These are phyloP conservation scores for Cyprinus carpio DNA, from an alignment of 2,113 vertebrate genomes.

Conservation along the genomic window DNA sequence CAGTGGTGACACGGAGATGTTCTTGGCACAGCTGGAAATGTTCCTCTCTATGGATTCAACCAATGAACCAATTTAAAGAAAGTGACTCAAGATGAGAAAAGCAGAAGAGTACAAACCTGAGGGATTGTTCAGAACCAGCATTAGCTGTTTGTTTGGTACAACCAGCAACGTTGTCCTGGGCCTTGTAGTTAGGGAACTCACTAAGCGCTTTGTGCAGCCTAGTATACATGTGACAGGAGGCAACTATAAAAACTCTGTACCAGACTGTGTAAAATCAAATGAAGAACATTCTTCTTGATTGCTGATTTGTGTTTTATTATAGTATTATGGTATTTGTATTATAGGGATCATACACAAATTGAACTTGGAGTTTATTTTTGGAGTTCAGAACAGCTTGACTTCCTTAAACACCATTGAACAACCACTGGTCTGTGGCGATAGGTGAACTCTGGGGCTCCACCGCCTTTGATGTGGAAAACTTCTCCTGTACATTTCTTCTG, in stretches of 20 bases:
- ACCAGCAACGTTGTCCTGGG: neutral
- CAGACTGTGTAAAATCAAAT: neutral
- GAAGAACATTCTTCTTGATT: neutral
- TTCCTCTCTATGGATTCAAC: constrained; percentile 25
- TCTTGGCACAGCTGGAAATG: constrained; percentile 45
- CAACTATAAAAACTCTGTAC: no score
- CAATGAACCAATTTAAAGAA: constrained; percentile 35
- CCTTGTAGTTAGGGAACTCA: neutral
- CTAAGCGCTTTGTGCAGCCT: neutral
- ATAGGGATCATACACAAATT: neutral
- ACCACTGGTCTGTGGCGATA: no score
- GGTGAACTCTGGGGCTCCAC: no score
- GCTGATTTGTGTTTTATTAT: neutral
- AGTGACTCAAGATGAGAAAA: constrained; percentile 13
- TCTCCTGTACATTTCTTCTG: no score
- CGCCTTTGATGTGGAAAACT: no score
- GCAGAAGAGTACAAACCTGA: neutral
- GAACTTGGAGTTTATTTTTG: no score
- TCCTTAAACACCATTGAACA: no score
- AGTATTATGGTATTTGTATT: neutral
- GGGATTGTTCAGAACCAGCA: neutral
- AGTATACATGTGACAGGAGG: no score
- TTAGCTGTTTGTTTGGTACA: neutral
- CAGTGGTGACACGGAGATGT: constrained; percentile 28
- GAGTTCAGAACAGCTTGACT: neutral